These are phyloP conservation scores for Poeciliopsis gracilis DNA, from an alignment of 2,797 vertebrate species.

Conservation along the genomic window DNA sequence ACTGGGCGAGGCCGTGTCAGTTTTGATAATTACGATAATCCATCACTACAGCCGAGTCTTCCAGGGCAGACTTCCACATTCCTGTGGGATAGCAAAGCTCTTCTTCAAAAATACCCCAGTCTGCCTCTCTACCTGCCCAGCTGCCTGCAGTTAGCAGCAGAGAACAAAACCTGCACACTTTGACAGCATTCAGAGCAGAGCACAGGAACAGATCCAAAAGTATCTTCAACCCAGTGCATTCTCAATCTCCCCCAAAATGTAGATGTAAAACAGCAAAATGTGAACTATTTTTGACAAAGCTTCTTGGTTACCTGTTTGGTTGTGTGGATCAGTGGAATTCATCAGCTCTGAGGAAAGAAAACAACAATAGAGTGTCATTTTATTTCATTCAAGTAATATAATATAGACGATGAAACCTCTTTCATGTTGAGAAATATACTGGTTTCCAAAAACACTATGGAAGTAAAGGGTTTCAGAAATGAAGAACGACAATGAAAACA, in stretches of 20 bases:
- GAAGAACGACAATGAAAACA: neutral
- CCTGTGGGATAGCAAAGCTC: slow-evolving; percentile 74
- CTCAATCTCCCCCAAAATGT: slow-evolving; percentile 66
- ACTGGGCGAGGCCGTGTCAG: slow-evolving; percentile 74
- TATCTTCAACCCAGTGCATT: slow-evolving; percentile 66
- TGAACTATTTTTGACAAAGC: slow-evolving; percentile 8
- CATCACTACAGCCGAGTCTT: slow-evolving; percentile 73
- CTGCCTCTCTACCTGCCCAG: slow-evolving; percentile 64
- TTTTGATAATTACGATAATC: slow-evolving; percentile 81
- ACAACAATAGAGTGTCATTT: slow-evolving; percentile 14
- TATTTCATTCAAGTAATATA: slow-evolving; percentile 12
- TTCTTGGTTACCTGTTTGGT: slow-evolving; percentile 77
- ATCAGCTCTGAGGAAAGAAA: slow-evolving; percentile 69
- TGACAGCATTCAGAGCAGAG: slow-evolving; percentile 83
- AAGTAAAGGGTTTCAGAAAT: neutral
- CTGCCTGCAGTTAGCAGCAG: slow-evolving; percentile 38
- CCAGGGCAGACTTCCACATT: slow-evolving; percentile 76
- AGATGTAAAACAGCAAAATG: slow-evolving; percentile 7
- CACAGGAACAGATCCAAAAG: slow-evolving; percentile 83
- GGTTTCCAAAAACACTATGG: neutral
- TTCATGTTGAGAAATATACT: neutral
- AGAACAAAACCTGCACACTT: slow-evolving; percentile 81
- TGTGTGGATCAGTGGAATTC: slow-evolving; percentile 71
- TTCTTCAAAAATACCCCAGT: slow-evolving; percentile 60
- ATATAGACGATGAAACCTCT: neutral